Conservation (phyloP, 2,888 invertebrate species). For the Cataglyphis albicans region DNA sequence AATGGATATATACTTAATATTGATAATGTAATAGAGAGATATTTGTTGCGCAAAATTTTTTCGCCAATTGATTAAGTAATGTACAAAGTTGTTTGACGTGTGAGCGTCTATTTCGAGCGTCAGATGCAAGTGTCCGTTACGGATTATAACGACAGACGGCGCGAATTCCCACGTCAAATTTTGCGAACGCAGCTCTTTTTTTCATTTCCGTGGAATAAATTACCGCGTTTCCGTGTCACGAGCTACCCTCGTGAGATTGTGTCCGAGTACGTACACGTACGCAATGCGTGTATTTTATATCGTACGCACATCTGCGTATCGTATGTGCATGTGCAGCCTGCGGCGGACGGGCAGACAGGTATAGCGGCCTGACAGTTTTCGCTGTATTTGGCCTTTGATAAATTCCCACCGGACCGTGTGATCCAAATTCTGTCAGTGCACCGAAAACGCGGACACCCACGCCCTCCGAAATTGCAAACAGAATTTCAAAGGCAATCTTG, state of each 20-base stretch:
- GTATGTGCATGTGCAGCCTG: slow-evolving; percentile 35
- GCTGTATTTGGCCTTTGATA: slow-evolving; percentile 66
- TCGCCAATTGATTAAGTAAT: background rate
- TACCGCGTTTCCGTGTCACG: slow-evolving; percentile 39
- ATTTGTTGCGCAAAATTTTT: background rate
- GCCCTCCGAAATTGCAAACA: slow-evolving; percentile 32
- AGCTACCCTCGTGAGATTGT: slow-evolving; percentile 56
- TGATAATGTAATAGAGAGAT: background rate
- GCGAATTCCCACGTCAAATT: slow-evolving; percentile 51
- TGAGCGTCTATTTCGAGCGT: background rate
- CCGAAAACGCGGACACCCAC: background rate
- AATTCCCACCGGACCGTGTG: slow-evolving; percentile 56
- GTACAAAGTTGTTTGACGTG: background rate
- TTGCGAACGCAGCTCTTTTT: slow-evolving; percentile 33
- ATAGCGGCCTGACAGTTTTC: slow-evolving; percentile 64
- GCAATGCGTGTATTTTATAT: slow-evolving; percentile 50
- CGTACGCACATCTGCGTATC: slow-evolving; percentile 60
- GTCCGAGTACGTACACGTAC: slow-evolving; percentile 31
- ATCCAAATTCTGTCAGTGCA: slow-evolving; percentile 49
- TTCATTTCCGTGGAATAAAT: slow-evolving; percentile 48
- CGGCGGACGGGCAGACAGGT: slow-evolving; percentile 6
- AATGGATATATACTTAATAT: background rate
- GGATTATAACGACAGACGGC: background rate
- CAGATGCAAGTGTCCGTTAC: slow-evolving; percentile 3
- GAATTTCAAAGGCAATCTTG: slow-evolving; percentile 25